phyloP scores from a whole-genome alignment of 2,888 invertebrate genomes.

The Hypomecis atomaria region DNA sequence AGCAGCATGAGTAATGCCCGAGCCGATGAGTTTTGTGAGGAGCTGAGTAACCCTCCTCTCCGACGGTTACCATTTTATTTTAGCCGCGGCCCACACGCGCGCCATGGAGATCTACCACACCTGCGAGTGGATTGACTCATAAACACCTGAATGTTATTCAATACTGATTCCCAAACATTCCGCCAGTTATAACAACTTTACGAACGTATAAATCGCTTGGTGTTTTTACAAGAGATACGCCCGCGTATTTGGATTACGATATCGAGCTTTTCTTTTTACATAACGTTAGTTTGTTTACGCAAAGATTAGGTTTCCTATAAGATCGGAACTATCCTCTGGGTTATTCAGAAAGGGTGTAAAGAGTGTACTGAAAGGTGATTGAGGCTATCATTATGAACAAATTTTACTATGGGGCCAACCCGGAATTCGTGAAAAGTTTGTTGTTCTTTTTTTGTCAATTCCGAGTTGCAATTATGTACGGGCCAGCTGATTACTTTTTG shows the following conservation, averaged over 20 bases:
- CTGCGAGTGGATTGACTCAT: conserved; percentile 70
- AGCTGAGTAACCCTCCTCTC: conserved; percentile 69
- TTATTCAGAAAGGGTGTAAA: too few relatives aligned
- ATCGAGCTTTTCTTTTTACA: background rate
- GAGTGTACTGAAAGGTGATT: too few relatives aligned
- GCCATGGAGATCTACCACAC: conserved; percentile 71
- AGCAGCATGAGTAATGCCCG: conserved; percentile 74
- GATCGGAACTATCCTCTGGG: too few relatives aligned
- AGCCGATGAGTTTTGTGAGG: conserved; percentile 58
- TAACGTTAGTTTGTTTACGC: background rate
- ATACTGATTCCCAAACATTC: conserved; percentile 62
- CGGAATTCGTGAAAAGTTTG: too few relatives aligned
- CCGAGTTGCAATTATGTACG: too few relatives aligned
- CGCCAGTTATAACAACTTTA: conserved; percentile 42
- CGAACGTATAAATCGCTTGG: conserved; percentile 34
- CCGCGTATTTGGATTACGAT: conserved; percentile 8
- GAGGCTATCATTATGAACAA: too few relatives aligned
- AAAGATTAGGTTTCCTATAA: background rate
- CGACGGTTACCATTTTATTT: conserved; percentile 76
- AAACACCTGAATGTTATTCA: conserved; percentile 79
- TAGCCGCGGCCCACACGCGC: conserved; percentile 73
- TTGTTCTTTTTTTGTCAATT: too few relatives aligned
- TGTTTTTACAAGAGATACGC: conserved; percentile 23
- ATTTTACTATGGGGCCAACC: too few relatives aligned
- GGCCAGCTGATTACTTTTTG: too few relatives aligned